Conservation (phyloP, 2,113 vertebrate genomes). For the Ptilorrhoa leucosticta region DNA sequence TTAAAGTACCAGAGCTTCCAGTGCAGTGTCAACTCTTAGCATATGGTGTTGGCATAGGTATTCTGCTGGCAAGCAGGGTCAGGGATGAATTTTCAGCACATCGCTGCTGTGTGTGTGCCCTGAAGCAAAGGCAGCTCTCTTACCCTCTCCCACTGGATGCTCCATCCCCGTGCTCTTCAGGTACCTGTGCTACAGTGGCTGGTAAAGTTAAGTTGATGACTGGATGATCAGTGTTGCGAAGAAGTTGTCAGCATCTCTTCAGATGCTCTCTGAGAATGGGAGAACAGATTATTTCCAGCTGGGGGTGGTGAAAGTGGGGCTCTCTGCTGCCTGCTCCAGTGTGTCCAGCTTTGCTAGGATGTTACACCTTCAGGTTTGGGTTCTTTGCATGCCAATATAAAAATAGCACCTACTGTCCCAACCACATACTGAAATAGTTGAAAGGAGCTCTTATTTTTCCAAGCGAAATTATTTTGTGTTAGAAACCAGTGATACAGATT, state of each 20-base stretch:
- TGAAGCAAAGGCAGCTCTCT: background rate
- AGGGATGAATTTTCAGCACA: background rate
- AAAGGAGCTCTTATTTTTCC: background rate
- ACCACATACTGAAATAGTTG: background rate
- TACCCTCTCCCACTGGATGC: background rate
- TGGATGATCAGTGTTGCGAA: background rate
- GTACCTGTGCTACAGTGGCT: background rate
- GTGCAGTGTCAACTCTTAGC: background rate
- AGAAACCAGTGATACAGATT: fast-evolving
- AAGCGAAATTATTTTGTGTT: background rate
- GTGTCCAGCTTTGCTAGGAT: background rate
- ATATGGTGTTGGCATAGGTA: background rate
- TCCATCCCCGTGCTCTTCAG: background rate
- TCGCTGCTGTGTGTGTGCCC: fast-evolving
- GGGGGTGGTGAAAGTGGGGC: background rate
- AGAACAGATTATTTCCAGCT: background rate
- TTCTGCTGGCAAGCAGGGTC: background rate
- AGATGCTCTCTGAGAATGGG: background rate
- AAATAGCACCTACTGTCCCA: background rate
- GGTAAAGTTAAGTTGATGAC: background rate
- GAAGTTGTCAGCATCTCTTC: background rate
- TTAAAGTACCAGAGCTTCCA: background rate
- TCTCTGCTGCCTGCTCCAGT: background rate
- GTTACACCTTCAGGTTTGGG: background rate
- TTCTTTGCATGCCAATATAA: background rate